phyloP scores from a whole-genome alignment of 2,888 invertebrate genomes.

The Calephelis perditalis region DNA sequence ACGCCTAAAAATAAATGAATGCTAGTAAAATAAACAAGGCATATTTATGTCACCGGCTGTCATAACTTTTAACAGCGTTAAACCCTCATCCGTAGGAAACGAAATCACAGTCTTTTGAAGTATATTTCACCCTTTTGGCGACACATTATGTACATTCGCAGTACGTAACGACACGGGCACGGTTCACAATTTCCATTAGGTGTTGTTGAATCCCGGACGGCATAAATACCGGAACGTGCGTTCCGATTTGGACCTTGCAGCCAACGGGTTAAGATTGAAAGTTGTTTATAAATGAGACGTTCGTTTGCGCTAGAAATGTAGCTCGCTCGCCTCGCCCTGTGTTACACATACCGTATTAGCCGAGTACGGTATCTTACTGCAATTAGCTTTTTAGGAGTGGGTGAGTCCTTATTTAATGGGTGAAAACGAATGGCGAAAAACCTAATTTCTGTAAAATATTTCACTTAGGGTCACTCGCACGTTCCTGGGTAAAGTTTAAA shows the following conservation, averaged over 20 bases:
- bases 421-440: slow-evolving; percentile 27
- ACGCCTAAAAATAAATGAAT: too few relatives aligned
- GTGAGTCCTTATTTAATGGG: slow-evolving; percentile 31
- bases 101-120: slow-evolving; percentile 72
- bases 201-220: slow-evolving; percentile 47
- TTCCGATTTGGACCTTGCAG: slow-evolving; percentile 46
- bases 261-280: slow-evolving; percentile 31
- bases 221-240: slow-evolving; percentile 44
- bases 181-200: slow-evolving; percentile 76
- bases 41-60: slow-evolving; percentile 28
- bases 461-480: too few relatives aligned
- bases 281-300: slow-evolving; percentile 26
- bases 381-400: slow-evolving; percentile 73
- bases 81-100: slow-evolving; percentile 53
- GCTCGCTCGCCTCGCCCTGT: slow-evolving; percentile 54
- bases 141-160: slow-evolving; percentile 76
- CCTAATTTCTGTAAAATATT: not conserved
- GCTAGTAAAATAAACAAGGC: too few relatives aligned
- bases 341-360: slow-evolving; percentile 75
- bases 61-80: slow-evolving; percentile 65
- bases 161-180: slow-evolving; percentile 73
- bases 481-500: too few relatives aligned
- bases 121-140: slow-evolving; percentile 77
- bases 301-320: slow-evolving; percentile 44
- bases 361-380: slow-evolving; percentile 74